Evolutionary conservation across 2,797 vertebrate genomes (phyloP), one percentile per base, ranked within the genome.

Genomic region (Melanotaenia trifasciata): DNA sequence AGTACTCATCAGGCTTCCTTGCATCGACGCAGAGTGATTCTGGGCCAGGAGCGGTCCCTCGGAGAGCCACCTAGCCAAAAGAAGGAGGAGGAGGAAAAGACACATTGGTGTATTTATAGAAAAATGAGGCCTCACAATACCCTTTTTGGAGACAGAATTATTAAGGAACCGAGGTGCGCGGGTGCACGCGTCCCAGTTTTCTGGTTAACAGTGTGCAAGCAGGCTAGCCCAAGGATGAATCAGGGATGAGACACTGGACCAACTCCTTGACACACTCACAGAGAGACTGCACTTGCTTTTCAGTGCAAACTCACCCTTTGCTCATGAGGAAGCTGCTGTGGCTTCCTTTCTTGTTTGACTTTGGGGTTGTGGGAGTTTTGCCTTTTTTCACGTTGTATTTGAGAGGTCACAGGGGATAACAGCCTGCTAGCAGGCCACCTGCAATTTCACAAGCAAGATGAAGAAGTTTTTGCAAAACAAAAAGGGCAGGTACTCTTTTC

Each of bases 51-150:
- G 88, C 87, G 26, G 91, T 92, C 92, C 95, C 95, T 94, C 83
- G 56, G 95, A 95, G 95, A 94, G 94, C 88, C 90, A 91, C 91
- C 83, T 92, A 86, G 89, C 93, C 86, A 83, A 89, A 86, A 93
- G 93, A 90, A 47, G 91, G 86, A 88, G 88, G 91, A 92, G 93
- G 89, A 90, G 89, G 89, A 92, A 79, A 86, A 92, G 90, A 87
- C 86, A 88, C 85, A 60, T 54, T 43, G 87, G 89, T 92, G 90
- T 95, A 95, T 96, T 95, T 95, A 93, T 96, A 95, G 94, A 94
- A 93, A 92, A 96, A 95, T 92, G 90, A 95, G 95, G 94, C 94
- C 94, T 95, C 92, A 93, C 93, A 93, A 94, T 92, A 94, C 89
- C 92, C 91, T 91, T 94, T 95, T 94, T 93, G 91, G 94, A 93